Evolutionary conservation across 2,888 invertebrate genomes (phyloP).

Genomic region (Ormyrus thymus): DNA sequence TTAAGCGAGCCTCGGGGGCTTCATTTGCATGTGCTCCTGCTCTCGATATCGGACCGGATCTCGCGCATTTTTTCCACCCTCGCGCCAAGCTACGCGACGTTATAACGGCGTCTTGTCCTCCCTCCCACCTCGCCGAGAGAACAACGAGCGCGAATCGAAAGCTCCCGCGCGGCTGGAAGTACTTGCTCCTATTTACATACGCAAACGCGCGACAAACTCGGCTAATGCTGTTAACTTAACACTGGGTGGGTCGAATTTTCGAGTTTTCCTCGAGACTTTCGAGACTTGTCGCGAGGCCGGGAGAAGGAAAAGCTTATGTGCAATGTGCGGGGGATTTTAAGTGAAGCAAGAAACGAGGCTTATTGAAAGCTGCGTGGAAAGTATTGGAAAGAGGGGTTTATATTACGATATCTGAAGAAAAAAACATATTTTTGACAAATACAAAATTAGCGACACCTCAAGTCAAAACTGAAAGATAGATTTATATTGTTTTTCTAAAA

Average conservation of each 20-base stretch:
- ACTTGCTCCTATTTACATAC: constrained; percentile 23
- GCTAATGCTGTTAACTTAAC: constrained; percentile 1
- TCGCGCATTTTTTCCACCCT: background rate
- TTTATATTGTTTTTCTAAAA: too few relatives aligned
- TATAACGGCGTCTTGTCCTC: too few relatives aligned
- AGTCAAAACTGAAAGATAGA: too few relatives aligned
- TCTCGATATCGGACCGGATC: background rate
- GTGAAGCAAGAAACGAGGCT: constrained; percentile 10
- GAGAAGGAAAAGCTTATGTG: background rate
- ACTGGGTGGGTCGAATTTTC: background rate
- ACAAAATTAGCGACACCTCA: too few relatives aligned
- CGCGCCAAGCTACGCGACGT: background rate
- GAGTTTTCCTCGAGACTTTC: background rate
- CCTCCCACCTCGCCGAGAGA: too few relatives aligned
- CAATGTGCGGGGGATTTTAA: too few relatives aligned
- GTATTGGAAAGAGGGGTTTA: constrained; percentile 8
- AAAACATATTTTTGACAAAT: too few relatives aligned
- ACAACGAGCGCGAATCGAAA: too few relatives aligned
- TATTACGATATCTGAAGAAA: too few relatives aligned
- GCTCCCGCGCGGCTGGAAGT: background rate
- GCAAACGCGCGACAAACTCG: constrained; percentile 28
- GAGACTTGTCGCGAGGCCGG: background rate
- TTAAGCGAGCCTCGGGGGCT: constrained; percentile 45
- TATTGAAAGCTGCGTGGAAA: background rate
- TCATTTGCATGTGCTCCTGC: constrained; percentile 48